A percentile compares a stretch with the other conserved stretches of the same genome.
These are phyloP conservation scores for Siderastrea radians DNA, from an alignment of 92 coral and sea anemone species.

Conservation along the genomic window DNA sequence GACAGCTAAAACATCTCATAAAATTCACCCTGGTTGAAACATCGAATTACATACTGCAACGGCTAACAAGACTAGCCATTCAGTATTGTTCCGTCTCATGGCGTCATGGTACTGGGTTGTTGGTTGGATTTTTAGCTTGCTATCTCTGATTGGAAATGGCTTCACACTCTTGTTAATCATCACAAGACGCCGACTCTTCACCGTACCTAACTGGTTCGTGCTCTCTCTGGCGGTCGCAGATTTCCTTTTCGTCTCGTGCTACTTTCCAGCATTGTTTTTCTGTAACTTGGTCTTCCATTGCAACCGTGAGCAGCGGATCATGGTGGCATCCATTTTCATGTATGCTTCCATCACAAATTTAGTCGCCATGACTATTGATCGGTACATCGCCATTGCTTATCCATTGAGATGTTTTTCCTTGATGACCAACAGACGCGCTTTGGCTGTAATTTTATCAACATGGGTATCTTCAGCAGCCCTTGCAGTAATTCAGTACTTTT, in stretches of 20 bases:
- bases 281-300: conserved; percentile 9
- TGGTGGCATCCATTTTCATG: conserved; percentile 42
- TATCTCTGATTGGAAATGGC: conserved; percentile 33
- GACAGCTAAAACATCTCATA: too few species aligned
- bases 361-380: conserved; percentile 61
- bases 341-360: conserved; percentile 54
- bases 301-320: conserved; percentile 16
- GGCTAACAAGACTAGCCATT: neutral
- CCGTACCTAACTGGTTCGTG: conserved; percentile 16
- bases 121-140: neutral
- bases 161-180: conserved; percentile 16
- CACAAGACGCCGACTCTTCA: conserved; percentile 24
- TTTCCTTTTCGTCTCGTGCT: conserved; percentile 3
- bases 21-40: neutral
- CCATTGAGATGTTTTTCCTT: conserved; percentile 47
- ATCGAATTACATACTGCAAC: neutral
- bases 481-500: conserved; percentile 5
- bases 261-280: conserved; percentile 24
- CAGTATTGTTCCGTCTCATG: neutral
- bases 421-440: conserved; percentile 41
- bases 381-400: conserved; percentile 59
- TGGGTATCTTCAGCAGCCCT: conserved; percentile 31
- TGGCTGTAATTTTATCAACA: neutral
- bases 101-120: conserved; percentile 27
- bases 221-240: conserved; percentile 37